Base-by-base conservation (phyloP, 2,113 vertebrate species). In the Callospermophilus lateralis region DNA sequence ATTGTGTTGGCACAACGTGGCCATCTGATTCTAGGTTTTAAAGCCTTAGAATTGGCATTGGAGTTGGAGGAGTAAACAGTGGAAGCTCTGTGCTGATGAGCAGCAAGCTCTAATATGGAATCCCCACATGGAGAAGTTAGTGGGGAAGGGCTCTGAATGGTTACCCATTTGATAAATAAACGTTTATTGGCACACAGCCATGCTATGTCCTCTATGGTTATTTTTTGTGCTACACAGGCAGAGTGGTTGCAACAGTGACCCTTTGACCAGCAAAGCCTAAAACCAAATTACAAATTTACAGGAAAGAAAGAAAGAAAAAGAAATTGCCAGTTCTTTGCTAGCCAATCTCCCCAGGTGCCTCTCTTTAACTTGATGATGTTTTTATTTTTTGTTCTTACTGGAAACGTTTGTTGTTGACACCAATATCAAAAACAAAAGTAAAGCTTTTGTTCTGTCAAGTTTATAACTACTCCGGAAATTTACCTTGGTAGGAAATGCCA, bases 361-460 rank as follows among this genome's bases (percentile, higher is more conserved):
- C 87, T 97, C 45, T 90, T 89, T 81, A 92, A 89, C 79, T 89
- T 63, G 55, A 58, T 55, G 12, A 72, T 83, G 63, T 17, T 86
- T 93, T 93, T 86, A 28, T 37, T 74, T 91, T 53, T 78, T 67
- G 51, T 42, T 97, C 84, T 97, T 77, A 89, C 79, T 74, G 93
- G 70, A 86, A 90, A 86, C 6, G 22, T 77, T 88, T 22, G 77
- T 37, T 37, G 5, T 86, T 83, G 77, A 76, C 89, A 92, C 84
- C 70, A 42, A 79, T 39, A 65, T 48, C 37, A 91, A 61, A 89
- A 94, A 53, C 84, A 89, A 86, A 87, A 86, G 48, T 55, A 24
- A 61, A 77, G 15, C 34, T 10, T 89, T 92, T 88, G 78, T 92
- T 86, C 74, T n/a, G 8, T 24, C 39, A 67, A 79, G 77, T 91